These are phyloP conservation scores for Achroia grisella DNA, from an alignment of 1,140 invertebrate genomes.

Conservation along the genomic window DNA sequence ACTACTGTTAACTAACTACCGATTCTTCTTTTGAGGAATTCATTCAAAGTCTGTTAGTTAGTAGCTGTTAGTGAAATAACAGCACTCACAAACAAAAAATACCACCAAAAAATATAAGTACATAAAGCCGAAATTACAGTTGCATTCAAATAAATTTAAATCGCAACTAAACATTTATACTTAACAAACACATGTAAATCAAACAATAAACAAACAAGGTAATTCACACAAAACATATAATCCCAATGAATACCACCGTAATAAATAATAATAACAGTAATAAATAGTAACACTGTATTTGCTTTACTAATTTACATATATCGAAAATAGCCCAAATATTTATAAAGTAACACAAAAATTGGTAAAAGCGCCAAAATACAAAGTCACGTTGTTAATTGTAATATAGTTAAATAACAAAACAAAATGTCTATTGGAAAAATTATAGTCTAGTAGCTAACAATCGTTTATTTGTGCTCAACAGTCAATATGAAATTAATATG, in stretches of 20 bases:
- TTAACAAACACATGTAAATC: too few species aligned
- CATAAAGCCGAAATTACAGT: not conserved
- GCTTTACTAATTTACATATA: too few species aligned
- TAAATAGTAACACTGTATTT: not conserved
- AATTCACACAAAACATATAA: conserved; percentile 5
- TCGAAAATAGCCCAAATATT: not conserved
- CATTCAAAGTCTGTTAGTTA: conserved; percentile 69
- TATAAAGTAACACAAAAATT: conserved; percentile 13
- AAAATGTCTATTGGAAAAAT: conserved; percentile 27
- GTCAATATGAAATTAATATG: too few species aligned
- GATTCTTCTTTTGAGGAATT: conserved; percentile 23
- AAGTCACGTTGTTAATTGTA: conserved; percentile 40
- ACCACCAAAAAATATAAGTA: conserved; percentile 2
- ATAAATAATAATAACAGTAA: not conserved
- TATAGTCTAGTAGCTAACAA: not conserved
- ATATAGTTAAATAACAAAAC: conserved; percentile 12
- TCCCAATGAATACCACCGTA: conserved; percentile 4
- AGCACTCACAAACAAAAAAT: conserved; percentile 46
- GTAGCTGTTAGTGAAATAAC: conserved; percentile 71
- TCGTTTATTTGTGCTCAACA: too few species aligned
- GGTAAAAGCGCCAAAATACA: conserved; percentile 18
- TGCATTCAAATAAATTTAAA: too few species aligned
- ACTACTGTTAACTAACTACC: too few species aligned
- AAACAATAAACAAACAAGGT: conserved; percentile 3
- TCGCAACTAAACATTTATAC: too few species aligned